Conservation (phyloP, 2,888 invertebrate species). For the Lysandra bellargus region DNA sequence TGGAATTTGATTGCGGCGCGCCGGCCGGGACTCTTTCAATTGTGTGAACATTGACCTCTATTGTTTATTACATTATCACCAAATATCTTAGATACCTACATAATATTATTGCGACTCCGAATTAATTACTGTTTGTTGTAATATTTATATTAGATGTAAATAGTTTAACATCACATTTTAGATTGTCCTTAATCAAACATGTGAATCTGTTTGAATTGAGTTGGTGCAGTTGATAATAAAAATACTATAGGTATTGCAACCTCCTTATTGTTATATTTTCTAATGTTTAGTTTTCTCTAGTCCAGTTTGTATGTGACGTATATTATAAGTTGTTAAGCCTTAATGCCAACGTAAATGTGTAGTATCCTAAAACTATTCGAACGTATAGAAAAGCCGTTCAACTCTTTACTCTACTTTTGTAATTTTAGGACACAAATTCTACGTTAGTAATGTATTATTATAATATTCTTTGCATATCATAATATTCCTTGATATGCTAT, state of each 20-base stretch:
- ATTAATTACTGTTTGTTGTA: neutral
- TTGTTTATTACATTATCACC: neutral
- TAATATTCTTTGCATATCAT: too few relatives aligned
- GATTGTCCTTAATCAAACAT: neutral
- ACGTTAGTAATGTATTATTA: too few relatives aligned
- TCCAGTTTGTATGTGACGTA: neutral
- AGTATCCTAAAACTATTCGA: too few relatives aligned
- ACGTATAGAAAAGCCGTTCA: too few relatives aligned
- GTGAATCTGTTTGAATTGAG: neutral
- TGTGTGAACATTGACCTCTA: neutral
- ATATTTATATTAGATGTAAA: neutral
- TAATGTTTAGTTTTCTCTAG: slow-evolving; percentile 11
- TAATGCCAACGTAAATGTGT: too few relatives aligned
- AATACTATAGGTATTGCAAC: too few relatives aligned
- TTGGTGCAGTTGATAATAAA: neutral
- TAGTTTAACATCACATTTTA: neutral
- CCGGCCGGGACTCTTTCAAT: neutral
- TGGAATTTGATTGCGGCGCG: neutral
- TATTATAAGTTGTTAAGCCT: too few relatives aligned
- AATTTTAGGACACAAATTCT: too few relatives aligned
- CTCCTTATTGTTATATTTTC: neutral
- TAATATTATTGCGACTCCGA: neutral
- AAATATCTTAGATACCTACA: neutral
- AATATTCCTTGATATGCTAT: too few relatives aligned
- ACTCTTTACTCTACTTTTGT: too few relatives aligned